A percentile compares a stretch with the other conserved stretches of the same genome.
These are phyloP conservation scores for Drosophila busckii DNA, from an alignment of 1,140 invertebrate species.

Conservation along the genomic window DNA sequence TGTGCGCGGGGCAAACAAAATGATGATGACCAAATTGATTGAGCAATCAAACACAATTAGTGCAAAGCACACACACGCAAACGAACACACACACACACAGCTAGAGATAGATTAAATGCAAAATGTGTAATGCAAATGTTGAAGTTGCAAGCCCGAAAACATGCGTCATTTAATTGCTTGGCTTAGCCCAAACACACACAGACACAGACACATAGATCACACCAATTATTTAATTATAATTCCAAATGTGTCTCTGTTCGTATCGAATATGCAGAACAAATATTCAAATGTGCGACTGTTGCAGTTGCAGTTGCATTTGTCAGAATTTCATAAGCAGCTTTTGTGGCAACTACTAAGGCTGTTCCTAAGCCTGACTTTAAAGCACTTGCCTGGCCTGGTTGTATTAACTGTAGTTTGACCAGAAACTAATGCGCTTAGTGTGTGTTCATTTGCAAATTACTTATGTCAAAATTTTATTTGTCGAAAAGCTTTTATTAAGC, in stretches of 20 bases:
- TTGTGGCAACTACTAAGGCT: too few species aligned
- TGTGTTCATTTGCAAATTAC: too few species aligned
- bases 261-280: conserved; percentile 25
- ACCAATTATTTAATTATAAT: conserved; percentile 73
- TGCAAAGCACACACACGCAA: conserved; percentile 24
- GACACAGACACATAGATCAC: conserved; percentile 63
- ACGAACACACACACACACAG: conserved; percentile 8
- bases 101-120: not conserved
- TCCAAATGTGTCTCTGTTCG: conserved; percentile 25
- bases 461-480: too few species aligned
- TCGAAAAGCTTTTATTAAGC: too few species aligned
- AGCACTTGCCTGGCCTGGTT: too few species aligned
- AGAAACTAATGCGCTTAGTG: too few species aligned
- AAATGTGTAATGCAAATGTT: conserved; percentile 34
- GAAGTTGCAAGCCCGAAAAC: conserved; percentile 11
- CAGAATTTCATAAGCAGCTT: conserved; percentile 20
- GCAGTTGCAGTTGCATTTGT: conserved; percentile 41
- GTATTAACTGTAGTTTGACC: too few species aligned
- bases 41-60: conserved; percentile 62
- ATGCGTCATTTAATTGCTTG: conserved; percentile 55
- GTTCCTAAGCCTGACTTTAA: too few species aligned
- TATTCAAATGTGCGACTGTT: conserved; percentile 40
- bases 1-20: too few species aligned
- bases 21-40: conserved; percentile 45
- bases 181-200: conserved; percentile 46